phyloP scores from a whole-genome alignment of 2,888 invertebrate species.

The Cheilosia variabilis region DNA sequence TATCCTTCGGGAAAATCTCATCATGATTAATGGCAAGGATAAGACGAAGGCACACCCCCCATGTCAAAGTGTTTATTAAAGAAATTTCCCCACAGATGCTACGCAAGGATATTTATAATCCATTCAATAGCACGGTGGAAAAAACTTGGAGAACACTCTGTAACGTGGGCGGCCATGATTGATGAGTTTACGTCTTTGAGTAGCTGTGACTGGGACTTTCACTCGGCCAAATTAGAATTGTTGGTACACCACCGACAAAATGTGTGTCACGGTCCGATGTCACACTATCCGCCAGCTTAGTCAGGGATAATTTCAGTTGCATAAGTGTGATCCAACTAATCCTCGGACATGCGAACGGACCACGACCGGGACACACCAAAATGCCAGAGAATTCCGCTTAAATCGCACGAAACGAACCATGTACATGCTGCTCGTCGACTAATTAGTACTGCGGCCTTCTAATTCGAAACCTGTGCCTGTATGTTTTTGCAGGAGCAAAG shows the following conservation, averaged over 20 bases:
- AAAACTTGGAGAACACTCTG: slow-evolving; percentile 3
- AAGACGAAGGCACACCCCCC: neutral
- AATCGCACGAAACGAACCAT: slow-evolving; percentile 28
- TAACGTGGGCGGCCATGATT: slow-evolving; percentile 22
- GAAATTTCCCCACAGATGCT: slow-evolving; percentile 34
- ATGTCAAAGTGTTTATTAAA: slow-evolving; percentile 22
- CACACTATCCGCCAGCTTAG: slow-evolving; percentile 19
- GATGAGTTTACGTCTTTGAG: slow-evolving; percentile 25
- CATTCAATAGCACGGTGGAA: neutral
- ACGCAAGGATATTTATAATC: slow-evolving; percentile 21
- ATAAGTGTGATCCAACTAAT: slow-evolving; percentile 41
- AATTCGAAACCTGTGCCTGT: slow-evolving; percentile 35
- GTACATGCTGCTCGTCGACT: slow-evolving; percentile 31
- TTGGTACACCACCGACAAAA: slow-evolving; percentile 12
- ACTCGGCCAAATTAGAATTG: slow-evolving; percentile 37
- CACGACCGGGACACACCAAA: slow-evolving; percentile 22
- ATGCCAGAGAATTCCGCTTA: slow-evolving; percentile 24
- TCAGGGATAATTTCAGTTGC: slow-evolving; percentile 30
- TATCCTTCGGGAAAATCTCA: slow-evolving; percentile 18
- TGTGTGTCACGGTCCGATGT: neutral
- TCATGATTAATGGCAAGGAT: slow-evolving; percentile 42
- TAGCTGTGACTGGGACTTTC: neutral
- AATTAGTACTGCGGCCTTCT: slow-evolving; percentile 64
- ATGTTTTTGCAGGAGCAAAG: neutral
- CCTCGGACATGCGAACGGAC: slow-evolving; percentile 43